A percentile compares a stretch with the other conserved stretches of the same genome.
Conservation (phyloP, 1,140 invertebrate genomes). For the Holotrichia oblita region DNA sequence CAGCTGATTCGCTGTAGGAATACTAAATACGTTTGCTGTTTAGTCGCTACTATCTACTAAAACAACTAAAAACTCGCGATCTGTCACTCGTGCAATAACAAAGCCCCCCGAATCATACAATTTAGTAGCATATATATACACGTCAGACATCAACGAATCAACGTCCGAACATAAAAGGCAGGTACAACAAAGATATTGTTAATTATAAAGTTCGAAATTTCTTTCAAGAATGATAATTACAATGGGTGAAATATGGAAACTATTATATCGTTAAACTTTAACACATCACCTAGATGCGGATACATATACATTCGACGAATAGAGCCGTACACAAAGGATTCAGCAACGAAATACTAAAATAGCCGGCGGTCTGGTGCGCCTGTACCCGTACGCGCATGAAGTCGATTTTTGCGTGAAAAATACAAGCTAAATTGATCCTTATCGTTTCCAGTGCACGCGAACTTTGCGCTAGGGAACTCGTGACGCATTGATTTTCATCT, state of each 20-base stretch:
- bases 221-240: neutral
- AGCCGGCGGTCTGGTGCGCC: neutral
- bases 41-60: neutral
- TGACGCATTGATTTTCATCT: conserved; percentile 12
- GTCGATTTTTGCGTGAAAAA: neutral
- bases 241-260: neutral
- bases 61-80: neutral
- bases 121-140: neutral
- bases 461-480: neutral
- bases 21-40: neutral
- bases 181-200: neutral
- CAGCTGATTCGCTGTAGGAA: neutral
- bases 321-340: conserved; percentile 1
- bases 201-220: neutral
- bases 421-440: neutral
- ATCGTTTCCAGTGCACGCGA: neutral
- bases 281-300: neutral
- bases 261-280: neutral
- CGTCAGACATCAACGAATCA: neutral
- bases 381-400: neutral
- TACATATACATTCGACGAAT: neutral
- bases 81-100: conserved; percentile 11
- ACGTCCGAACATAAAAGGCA: neutral
- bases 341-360: neutral
- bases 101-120: neutral